Evolutionary conservation across 2,888 invertebrate species (phyloP).

Genomic region (Eupithecia inturbata): DNA sequence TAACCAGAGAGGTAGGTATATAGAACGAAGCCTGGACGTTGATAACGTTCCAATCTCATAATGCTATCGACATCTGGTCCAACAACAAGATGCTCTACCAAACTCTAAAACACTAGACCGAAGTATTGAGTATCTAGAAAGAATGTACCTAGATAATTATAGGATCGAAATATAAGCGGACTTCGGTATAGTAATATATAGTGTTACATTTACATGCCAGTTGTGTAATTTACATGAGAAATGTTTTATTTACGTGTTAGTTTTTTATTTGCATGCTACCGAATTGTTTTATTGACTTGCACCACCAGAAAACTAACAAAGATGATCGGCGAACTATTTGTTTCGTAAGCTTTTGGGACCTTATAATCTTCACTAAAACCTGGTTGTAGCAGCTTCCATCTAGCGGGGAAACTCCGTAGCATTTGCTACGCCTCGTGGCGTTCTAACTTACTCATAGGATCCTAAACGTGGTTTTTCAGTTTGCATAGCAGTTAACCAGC

Average conservation of each 20-base stretch:
- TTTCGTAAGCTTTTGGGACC: not conserved
- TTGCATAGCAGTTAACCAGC: not conserved
- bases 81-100: not conserved
- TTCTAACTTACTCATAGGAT: not conserved
- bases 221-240: not conserved
- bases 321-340: not conserved
- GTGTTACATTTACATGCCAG: not conserved
- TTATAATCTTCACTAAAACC: not conserved
- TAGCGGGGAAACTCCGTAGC: constrained; percentile 16
- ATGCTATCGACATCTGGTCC: not conserved
- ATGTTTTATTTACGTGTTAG: not conserved
- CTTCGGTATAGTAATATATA: not conserved
- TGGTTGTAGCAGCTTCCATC: constrained; percentile 12
- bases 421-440: constrained; percentile 6
- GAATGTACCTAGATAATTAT: not conserved
- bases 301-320: not conserved
- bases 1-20: constrained; percentile 14
- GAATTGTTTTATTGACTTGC: not conserved
- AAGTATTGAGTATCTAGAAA: not conserved
- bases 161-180: not conserved
- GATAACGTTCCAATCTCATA: constrained; percentile 17
- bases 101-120: not conserved
- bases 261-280: not conserved
- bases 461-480: not conserved
- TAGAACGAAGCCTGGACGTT: constrained; percentile 6